Base-by-base conservation (phyloP, 1,140 invertebrate species). In the Aphis gossypii region DNA sequence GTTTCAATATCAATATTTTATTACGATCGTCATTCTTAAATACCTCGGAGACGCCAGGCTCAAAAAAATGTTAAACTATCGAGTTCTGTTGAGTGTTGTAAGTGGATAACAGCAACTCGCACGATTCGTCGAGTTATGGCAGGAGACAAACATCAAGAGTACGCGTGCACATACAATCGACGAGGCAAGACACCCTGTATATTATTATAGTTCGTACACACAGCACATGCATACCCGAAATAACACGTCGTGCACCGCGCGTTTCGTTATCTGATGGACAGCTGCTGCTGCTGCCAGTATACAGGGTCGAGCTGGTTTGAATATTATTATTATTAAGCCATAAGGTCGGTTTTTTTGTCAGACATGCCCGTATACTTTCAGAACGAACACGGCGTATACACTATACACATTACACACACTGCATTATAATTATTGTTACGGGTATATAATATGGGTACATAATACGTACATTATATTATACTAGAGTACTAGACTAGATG, bases 321-420 rank as follows among this genome's bases (percentile, higher is more conserved):
- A 82, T 82, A 76, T n/a, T 76, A 76, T 76, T 82, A 23, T 83
- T 83, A 83, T 83, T 83, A 82, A 82, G n/a, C 76, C 76, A 38
- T 83, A 83, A 83, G 76, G 76, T 83, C 76, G 76, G 76, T 83
- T 82, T 38, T 35, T 82, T 35, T 35, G n/a, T 83, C 76, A 44
- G 11, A 84, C 83, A 23, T 84, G 83, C 83, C 83, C 35, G 83
- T 41, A 84, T 41, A 84, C 21, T 23, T 84, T 84, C 1, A 2
- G 21, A 84, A 41, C n/a, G 60, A 76, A 76, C 60, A n/a, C 60
- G n/a, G 60, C 21, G 60, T 41, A 44, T 30, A 48, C 14, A 48
- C 0, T 38, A 44, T 30, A 51, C 48, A 51, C 48, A 51, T 51
- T 48, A 84, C 38, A 84, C 21, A 84, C 7, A 44, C 83, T 83